These are phyloP conservation scores for Cheilosia impressa DNA, from an alignment of 2,888 invertebrate species.

Conservation along the genomic window DNA sequence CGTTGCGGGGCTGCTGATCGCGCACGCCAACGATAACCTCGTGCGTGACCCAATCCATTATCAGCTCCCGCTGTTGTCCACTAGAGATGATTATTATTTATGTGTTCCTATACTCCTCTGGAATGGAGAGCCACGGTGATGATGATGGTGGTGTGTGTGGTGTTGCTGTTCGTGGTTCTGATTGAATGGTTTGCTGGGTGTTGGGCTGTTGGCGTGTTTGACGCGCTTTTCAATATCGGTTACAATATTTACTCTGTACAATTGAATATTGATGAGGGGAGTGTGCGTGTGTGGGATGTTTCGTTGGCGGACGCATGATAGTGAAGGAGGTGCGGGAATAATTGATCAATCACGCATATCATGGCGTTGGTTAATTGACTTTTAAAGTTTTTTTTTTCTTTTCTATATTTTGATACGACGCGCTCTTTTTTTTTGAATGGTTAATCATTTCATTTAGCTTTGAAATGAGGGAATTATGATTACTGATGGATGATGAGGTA, in stretches of 20 bases:
- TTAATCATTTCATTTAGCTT: conserved; percentile 66
- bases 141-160: not conserved
- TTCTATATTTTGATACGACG: not conserved
- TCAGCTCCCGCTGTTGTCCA: conserved; percentile 62
- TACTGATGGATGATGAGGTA: conserved; percentile 69
- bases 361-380: conserved; percentile 67
- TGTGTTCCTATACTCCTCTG: conserved; percentile 10
- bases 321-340: conserved; percentile 27
- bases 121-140: no score
- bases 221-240: conserved; percentile 63
- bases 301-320: not conserved
- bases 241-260: conserved; percentile 46
- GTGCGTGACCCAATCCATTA: conserved; percentile 69
- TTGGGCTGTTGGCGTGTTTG: conserved; percentile 43
- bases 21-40: conserved; percentile 67
- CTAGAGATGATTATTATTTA: conserved; percentile 68
- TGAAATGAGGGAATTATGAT: conserved; percentile 63
- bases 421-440: conserved; percentile 25
- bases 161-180: not conserved
- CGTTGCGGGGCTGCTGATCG: conserved; percentile 43
- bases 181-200: conserved; percentile 38
- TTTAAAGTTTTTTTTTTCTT: conserved; percentile 45
- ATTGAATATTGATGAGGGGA: conserved; percentile 51
- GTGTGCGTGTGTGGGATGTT: conserved; percentile 33
- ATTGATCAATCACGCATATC: conserved; percentile 73